Evolutionary conservation across 2,888 invertebrate species (phyloP), one percentile per base, ranked within the genome.

Genomic region (Hyposoter didymator): DNA sequence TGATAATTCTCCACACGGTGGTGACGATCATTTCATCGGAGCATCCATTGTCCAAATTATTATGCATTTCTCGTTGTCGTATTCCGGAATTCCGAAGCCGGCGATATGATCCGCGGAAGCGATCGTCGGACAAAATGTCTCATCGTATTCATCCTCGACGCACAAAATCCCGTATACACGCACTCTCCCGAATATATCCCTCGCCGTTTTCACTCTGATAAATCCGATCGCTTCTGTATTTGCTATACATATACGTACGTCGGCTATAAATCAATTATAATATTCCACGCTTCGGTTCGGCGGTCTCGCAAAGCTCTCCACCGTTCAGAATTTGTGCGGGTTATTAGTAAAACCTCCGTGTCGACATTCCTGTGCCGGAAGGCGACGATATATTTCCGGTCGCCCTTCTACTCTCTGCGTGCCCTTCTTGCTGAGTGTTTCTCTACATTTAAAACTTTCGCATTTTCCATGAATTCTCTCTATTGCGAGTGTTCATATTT

Each of bases 251-350:
- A 74, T 59, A 73, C 78, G 69, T 70, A 52, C 82, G 72, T 81
- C 52, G 82, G 52, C 84, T 80, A 93, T 94, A 94, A 94, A 94
- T 94, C 94, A 94, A 94, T 94, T 94, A 94, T 94, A 93, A 94
- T 93, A 94, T 94, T 93, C 93, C 93, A 93, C 92, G 94, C 92
- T 93, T 93, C 91, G 93, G 92, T 93, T 91, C 91, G 93, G 92
- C 91, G 92, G 87, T 85, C 93, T 92, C 92, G 85, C 82, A 35
- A 72, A 49, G 52, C 67, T 76, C 55, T 62, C 70, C 45, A 32
- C 49, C 76, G 19, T 14, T 43, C 72, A 28, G 43, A 47, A 69
- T 74, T 73, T 66, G 75, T 67, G 59, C 35, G 76, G 93, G 93
- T 93, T 93, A 93, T 93, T 93, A 93, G 93, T 93, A 93, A 93